Percentiles rank a stretch among this genome's conserved stretches.
Conservation (phyloP, 1,140 invertebrate species). For the Drosophila yakuba region DNA sequence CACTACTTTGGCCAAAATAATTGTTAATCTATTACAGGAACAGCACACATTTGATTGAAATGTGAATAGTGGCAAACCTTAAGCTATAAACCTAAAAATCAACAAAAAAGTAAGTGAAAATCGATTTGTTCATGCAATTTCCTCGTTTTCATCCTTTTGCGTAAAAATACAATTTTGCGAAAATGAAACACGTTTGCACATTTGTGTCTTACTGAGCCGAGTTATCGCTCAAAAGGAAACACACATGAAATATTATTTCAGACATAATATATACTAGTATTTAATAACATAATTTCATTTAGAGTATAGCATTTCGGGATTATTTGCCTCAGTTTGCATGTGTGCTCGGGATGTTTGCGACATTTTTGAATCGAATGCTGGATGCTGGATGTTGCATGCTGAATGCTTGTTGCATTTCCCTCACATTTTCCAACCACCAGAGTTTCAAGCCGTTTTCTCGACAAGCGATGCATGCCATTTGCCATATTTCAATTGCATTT, state of each 20-base stretch:
- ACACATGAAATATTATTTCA: background rate
- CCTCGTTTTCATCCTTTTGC: too few relatives aligned
- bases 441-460: constrained; percentile 34
- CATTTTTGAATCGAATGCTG: background rate
- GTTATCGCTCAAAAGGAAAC: background rate
- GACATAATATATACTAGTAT: background rate
- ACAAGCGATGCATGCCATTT: constrained; percentile 64
- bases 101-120: too few relatives aligned
- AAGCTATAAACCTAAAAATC: too few relatives aligned
- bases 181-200: too few relatives aligned
- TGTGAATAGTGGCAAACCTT: too few relatives aligned
- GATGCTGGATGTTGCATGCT: too few relatives aligned
- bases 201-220: too few relatives aligned
- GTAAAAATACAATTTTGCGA: too few relatives aligned
- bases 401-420: constrained; percentile 16
- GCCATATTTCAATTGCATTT: constrained; percentile 74
- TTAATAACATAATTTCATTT: background rate
- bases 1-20: background rate
- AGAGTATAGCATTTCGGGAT: background rate
- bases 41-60: too few relatives aligned
- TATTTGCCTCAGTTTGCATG: background rate
- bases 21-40: background rate
- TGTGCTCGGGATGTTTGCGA: background rate
- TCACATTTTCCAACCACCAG: background rate
- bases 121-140: too few relatives aligned